These are phyloP conservation scores for Homarus gammarus DNA, from an alignment of 2,888 invertebrate species.

Conservation along the genomic window DNA sequence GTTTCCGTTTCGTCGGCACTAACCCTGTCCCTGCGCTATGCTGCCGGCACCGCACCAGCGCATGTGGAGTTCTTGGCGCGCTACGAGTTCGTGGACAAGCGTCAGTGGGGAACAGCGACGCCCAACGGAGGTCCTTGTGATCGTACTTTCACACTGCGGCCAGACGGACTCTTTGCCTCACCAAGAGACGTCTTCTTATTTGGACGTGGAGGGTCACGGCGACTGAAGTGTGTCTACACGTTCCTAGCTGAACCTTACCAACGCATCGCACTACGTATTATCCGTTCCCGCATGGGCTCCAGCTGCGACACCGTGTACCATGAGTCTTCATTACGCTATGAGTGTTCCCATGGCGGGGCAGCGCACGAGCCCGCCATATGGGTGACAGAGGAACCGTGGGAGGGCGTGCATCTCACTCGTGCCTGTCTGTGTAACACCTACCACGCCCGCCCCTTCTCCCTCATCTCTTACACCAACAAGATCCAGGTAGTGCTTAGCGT, in stretches of 20 bases:
- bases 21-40: constrained; percentile 64
- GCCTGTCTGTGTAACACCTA: constrained; percentile 70
- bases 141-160: constrained; percentile 76
- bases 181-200: constrained; percentile 90
- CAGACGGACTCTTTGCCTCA: constrained; percentile 85
- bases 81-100: constrained; percentile 74
- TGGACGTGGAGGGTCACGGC: constrained; percentile 88
- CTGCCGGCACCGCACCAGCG: constrained; percentile 73
- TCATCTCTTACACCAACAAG: constrained; percentile 85
- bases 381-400: constrained; percentile 69
- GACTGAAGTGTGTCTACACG: constrained; percentile 87
- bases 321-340: constrained; percentile 59
- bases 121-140: constrained; percentile 75
- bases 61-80: constrained; percentile 74
- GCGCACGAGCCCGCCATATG: constrained; percentile 50
- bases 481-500: constrained; percentile 87
- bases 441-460: constrained; percentile 80
- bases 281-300: constrained; percentile 68
- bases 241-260: constrained; percentile 87
- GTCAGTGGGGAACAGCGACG: constrained; percentile 70
- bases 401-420: constrained; percentile 57
- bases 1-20: constrained; percentile 72
- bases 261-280: constrained; percentile 83
- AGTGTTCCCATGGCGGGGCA: constrained; percentile 69
- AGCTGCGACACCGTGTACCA: constrained; percentile 58